These are phyloP conservation scores for Dicranocentrus wangi DNA, from an alignment of 2,888 invertebrate genomes.

Conservation along the genomic window DNA sequence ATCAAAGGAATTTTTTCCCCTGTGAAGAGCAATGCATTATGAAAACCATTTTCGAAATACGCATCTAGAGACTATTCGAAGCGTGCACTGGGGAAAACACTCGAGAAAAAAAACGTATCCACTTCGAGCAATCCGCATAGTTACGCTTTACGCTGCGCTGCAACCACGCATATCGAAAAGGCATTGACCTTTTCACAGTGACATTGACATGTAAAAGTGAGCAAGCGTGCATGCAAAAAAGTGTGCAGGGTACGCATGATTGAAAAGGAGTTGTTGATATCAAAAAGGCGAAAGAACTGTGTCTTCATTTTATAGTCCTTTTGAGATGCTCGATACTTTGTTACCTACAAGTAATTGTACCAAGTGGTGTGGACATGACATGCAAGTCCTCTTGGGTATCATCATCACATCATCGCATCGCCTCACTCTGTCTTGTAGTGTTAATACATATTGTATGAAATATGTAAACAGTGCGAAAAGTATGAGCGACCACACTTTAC, in stretches of 20 bases:
- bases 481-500: no score
- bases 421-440: neutral
- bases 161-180: conserved; percentile 34
- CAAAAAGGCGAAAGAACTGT: conserved; percentile 39
- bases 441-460: no score
- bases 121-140: no score
- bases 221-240: conserved; percentile 1
- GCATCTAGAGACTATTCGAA: neutral
- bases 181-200: conserved; percentile 55
- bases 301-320: conserved; percentile 3
- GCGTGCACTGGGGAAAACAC: neutral
- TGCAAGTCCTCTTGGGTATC: no score
- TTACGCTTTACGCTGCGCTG: no score
- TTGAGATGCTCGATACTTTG: neutral
- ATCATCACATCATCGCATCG: no score
- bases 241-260: neutral
- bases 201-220: conserved; percentile 51
- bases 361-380: no score
- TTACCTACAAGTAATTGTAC: no score
- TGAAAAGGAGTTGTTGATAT: no score
- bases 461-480: no score
- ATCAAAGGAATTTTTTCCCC: neutral
- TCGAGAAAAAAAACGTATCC: no score
- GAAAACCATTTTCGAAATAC: conserved; percentile 6
- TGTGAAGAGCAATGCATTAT: neutral